Base-by-base conservation (phyloP, 1,140 invertebrate species). In the Drosophila kanapiae region DNA sequence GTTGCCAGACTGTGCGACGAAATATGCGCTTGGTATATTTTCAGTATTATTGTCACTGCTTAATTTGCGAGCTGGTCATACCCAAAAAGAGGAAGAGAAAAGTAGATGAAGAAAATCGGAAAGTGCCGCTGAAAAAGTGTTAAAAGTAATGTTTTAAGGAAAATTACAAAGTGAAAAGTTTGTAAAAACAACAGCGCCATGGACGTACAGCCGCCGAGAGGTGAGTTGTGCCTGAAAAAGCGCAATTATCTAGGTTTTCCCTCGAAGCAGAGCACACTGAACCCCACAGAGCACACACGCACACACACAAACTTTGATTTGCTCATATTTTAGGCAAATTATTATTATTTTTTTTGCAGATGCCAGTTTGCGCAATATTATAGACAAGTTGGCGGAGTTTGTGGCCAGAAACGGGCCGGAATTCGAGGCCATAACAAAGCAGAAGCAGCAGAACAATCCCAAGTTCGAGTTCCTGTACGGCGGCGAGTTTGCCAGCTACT, bases 401-500 rank as follows among this genome's bases (percentile, higher is more conserved):
- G 99, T 99, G 60, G 98, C 98, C 71, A 94, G 98, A 92, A 99
- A 99, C 97, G 99, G 99, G 18, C 98, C 98, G 3, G 98, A 99
- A 93, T 99, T 99, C 94, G 99, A 99, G 94, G 96, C 97, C 92
- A 99, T 99, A 96, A 99, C 98, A 49, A 99, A 99, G 94, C 97
- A 97, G 87, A 99, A 99, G 94, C 98, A 99, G 93, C 97, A 98
- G 93, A 97, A 98, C 88, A 99, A 99, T 94, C 97, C 98, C 13
- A 98, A 98, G 92, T 99, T 99, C 94, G 95, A 96, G 77, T 99
- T 99, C 94, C 94, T 99, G 38, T 99, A 98, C 94, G 98, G 98
- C 78, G 98, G 98, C 51, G 98, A 99, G 91, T 96, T 96, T 94
- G 98, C 96, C 94, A 97, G 97, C 93, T 99, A 99, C 94, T 99